Evolutionary conservation across 2,888 invertebrate species (phyloP).

Genomic region (Heteromyza rotundicornis): DNA sequence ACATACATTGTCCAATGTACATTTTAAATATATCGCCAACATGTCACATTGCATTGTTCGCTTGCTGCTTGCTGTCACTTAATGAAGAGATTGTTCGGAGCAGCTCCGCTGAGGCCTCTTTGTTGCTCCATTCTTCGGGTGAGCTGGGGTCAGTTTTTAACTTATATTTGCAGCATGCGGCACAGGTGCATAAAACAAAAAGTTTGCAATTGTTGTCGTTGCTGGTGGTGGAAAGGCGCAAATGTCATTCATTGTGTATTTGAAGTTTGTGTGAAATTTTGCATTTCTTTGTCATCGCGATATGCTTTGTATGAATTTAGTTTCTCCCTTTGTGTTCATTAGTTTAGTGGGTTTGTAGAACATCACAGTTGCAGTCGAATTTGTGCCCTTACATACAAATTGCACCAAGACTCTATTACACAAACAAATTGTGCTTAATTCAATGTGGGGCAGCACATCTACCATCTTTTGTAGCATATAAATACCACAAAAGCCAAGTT

Average conservation of each 20-base stretch:
- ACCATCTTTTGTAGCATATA: too few species aligned
- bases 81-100: constrained; percentile 14
- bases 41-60: constrained; percentile 54
- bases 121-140: constrained; percentile 31
- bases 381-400: constrained; percentile 30
- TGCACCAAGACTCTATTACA: constrained; percentile 16
- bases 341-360: constrained; percentile 61
- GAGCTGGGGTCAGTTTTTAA: constrained; percentile 12
- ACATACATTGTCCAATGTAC: too few species aligned
- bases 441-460: constrained; percentile 33
- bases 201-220: neutral
- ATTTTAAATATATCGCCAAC: constrained; percentile 50
- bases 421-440: constrained; percentile 29
- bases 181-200: too few species aligned
- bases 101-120: constrained; percentile 26
- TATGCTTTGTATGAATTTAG: constrained; percentile 19
- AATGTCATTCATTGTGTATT: constrained; percentile 57
- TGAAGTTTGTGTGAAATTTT: constrained; percentile 36
- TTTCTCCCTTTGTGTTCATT: constrained; percentile 37
- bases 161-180: too few species aligned
- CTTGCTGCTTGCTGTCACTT: constrained; percentile 48
- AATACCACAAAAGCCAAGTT: too few species aligned
- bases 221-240: constrained; percentile 46
- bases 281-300: constrained; percentile 27
- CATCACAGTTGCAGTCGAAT: constrained; percentile 58